A percentile compares a stretch with the other conserved stretches of the same genome.
phyloP scores from a whole-genome alignment of 2,113 vertebrate genomes.

The Elaphurus davidianus region DNA sequence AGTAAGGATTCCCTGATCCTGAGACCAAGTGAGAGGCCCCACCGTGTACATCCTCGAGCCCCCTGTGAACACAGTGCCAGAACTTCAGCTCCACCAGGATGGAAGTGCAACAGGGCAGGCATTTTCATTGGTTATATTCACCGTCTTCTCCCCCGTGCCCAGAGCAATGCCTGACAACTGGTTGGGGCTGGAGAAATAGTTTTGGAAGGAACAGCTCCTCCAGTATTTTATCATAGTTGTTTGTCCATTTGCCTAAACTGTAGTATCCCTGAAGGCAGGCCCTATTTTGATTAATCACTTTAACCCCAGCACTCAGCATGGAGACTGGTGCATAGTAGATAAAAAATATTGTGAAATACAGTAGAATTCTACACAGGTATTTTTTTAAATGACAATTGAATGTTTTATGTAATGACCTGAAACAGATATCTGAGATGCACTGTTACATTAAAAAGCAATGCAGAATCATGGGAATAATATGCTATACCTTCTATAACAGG shows the following conservation, averaged over 20 bases:
- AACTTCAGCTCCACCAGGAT: background rate
- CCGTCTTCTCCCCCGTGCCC: background rate
- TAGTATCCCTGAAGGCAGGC: background rate
- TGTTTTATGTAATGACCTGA: background rate
- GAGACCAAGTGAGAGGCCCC: background rate
- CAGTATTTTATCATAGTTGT: no score
- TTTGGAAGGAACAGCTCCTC: background rate
- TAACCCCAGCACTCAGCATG: background rate
- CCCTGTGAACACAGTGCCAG: background rate
- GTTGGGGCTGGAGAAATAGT: background rate
- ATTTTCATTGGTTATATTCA: background rate
- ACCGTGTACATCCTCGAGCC: rapidly evolving
- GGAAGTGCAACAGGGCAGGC: background rate
- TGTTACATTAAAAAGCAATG: background rate
- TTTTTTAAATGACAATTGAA: background rate
- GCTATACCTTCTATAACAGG: background rate
- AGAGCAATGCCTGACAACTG: background rate
- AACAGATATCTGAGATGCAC: background rate
- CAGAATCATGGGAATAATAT: background rate
- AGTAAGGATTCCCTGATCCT: background rate
- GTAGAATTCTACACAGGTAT: background rate
- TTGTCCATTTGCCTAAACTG: background rate
- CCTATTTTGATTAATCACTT: background rate
- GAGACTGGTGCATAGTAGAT: background rate
- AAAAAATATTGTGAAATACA: background rate